These are phyloP conservation scores for Lagria hirta DNA, from an alignment of 2,888 invertebrate genomes.

Conservation along the genomic window DNA sequence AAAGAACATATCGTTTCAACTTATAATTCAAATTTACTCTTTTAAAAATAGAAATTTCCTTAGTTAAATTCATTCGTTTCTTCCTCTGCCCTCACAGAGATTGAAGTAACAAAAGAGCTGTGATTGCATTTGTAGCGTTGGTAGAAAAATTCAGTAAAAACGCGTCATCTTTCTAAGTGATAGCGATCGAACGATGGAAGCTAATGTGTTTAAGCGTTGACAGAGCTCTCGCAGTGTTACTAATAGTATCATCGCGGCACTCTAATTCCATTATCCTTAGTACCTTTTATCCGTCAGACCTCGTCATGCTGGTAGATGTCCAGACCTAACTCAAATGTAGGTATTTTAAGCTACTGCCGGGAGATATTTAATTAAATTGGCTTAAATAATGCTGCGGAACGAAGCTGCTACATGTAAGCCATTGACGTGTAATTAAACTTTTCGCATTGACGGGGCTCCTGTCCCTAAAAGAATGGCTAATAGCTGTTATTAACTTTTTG, in stretches of 20 bases:
- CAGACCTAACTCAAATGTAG: slow-evolving; percentile 21
- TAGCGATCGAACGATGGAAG: slow-evolving; percentile 35
- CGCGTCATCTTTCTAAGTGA: slow-evolving; percentile 24
- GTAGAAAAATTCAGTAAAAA: slow-evolving; percentile 23
- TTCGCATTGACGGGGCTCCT: too few species aligned
- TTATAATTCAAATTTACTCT: too few species aligned
- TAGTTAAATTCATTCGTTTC: too few species aligned
- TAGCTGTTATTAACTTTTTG: too few species aligned
- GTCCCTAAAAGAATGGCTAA: too few species aligned
- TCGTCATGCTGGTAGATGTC: slow-evolving; percentile 32
- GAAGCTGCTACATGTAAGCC: neutral
- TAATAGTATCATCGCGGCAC: slow-evolving; percentile 44
- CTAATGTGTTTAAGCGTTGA: slow-evolving; percentile 42
- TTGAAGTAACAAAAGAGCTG: slow-evolving; percentile 7
- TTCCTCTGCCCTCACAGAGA: too few species aligned
- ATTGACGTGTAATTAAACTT: neutral
- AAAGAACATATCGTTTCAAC: too few species aligned
- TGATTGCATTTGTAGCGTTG: slow-evolving; percentile 21
- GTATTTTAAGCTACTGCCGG: slow-evolving; percentile 20
- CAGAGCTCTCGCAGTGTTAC: slow-evolving; percentile 39
- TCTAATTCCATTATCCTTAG: slow-evolving; percentile 43
- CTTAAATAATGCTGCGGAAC: slow-evolving; percentile 10
- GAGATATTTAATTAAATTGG: slow-evolving; percentile 26
- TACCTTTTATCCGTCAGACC: slow-evolving; percentile 41
- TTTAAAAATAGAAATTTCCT: too few species aligned